These are phyloP conservation scores for Motacilla alba DNA, from an alignment of 2,113 vertebrate genomes.

Conservation along the genomic window DNA sequence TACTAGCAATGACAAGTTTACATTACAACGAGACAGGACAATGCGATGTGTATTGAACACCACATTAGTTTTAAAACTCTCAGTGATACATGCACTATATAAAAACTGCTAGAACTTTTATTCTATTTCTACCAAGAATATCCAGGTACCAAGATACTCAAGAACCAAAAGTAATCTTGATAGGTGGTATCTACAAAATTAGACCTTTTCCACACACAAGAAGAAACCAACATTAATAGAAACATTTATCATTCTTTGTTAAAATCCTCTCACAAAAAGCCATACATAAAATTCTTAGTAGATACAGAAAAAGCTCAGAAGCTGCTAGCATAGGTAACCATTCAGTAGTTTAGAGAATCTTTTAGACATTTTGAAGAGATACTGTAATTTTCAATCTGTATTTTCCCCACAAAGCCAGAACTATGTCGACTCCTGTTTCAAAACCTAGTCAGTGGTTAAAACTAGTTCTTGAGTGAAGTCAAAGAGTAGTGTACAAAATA, in stretches of 20 bases:
- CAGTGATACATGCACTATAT: conserved; percentile 78
- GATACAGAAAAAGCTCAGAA: conserved; percentile 70
- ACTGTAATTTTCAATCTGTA: conserved; percentile 28
- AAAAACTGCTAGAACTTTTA: conserved; percentile 63
- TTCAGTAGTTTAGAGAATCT: conserved; percentile 77
- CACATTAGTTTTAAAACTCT: conserved; percentile 72
- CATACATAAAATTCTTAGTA: conserved; percentile 71
- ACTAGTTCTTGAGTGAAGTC: conserved; percentile 68
- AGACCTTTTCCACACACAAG: conserved; percentile 53
- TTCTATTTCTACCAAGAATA: conserved; percentile 67
- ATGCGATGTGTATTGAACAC: conserved; percentile 67
- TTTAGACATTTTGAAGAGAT: conserved; percentile 64
- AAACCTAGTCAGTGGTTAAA: conserved; percentile 65
- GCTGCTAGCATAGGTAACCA: conserved; percentile 67
- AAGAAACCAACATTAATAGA: conserved; percentile 65
- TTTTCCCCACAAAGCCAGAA: conserved; percentile 36
- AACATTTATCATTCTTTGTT: conserved; percentile 60
- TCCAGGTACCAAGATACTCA: conserved; percentile 57
- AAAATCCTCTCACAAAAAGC: conserved; percentile 66
- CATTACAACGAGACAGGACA: conserved; percentile 62
- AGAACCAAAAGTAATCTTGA: conserved; percentile 49
- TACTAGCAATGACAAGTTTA: conserved; percentile 73
- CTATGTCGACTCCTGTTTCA: conserved; percentile 46
- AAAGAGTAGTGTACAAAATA: conserved; percentile 73
- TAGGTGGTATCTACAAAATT: conserved; percentile 58